Evolutionary conservation across 2,113 vertebrate species (phyloP), one percentile per base, ranked within the genome.

Genomic region (Peucedramus taeniatus): DNA sequence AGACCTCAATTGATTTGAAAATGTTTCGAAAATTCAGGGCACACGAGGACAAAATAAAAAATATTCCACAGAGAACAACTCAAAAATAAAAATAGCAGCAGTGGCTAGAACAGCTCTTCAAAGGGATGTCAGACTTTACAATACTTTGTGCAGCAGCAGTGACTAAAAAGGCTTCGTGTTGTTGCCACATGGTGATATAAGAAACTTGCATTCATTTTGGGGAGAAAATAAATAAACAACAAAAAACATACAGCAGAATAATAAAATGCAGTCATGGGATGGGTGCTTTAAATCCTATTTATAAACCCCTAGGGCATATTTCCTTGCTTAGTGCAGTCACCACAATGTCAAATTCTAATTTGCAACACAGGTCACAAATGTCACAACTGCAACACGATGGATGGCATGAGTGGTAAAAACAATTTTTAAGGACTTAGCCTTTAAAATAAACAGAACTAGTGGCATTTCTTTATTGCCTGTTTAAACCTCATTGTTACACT

Each of bases 61-160:
- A 61, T 72, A 95, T 71, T 90, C 59, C 69, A 78, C 37, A 56
- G 56, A 83, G 77, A 91, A 45, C 86, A 95, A 94, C 70, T 57
- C 74, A 95, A 83, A 96, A 97, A 95, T 68, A 95, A 98, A 97
- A 96, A 87, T 59, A 97, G 95, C 80, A 94, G 74, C 92, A 64
- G 71, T 44, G 39, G 82, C 75, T 94, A 88, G 93, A 91, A 88
- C 76, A 79, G 69, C 8, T 93, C 96, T 96, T 97, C 96, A 97
- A 96, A 97, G 90, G 61, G 78, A 95, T 93, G 94, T 94, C 95
- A 97, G 93, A 64, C 69, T 96, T 89, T 33, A 63, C 78, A 91
- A 89, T 86, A 79, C 77, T 94, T 89, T 20, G 65, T 0, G 10
- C 71, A 86, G 86, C 76, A 90, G 88, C 47, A 5, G 44, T 15